phyloP scores from a whole-genome alignment of 2,797 vertebrate species.

The Masticophis lateralis region DNA sequence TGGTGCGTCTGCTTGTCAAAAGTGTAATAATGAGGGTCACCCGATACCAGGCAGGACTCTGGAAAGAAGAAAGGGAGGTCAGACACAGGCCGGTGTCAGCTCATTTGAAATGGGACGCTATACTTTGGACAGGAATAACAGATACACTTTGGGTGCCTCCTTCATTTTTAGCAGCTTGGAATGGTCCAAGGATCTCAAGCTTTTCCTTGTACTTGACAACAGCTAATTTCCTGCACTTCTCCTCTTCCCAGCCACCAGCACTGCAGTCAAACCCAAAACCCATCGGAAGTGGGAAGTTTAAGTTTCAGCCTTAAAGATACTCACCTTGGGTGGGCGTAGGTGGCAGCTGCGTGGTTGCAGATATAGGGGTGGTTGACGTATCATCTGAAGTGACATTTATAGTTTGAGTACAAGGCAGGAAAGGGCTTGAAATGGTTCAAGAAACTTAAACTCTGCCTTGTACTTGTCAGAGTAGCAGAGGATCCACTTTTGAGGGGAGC shows the following conservation, averaged over 20 bases:
- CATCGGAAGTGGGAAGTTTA: background rate
- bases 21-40: conserved; percentile 61
- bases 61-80: background rate
- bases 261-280: background rate
- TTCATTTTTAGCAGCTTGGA: background rate
- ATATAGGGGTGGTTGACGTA: background rate
- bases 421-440: no score
- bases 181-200: background rate
- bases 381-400: background rate
- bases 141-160: background rate
- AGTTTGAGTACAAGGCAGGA: no score
- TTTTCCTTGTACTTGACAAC: background rate
- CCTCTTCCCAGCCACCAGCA: background rate
- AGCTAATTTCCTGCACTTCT: background rate
- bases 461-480: no score
- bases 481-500: no score
- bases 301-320: background rate
- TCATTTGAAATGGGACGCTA: background rate
- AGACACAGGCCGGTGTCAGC: background rate
- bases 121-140: background rate
- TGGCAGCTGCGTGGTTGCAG: background rate
- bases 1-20: conserved; percentile 59
- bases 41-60: conserved; percentile 30
- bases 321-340: background rate
- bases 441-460: no score